phyloP scores from a whole-genome alignment of 1,140 invertebrate species.

The Steinernema khuongi region DNA sequence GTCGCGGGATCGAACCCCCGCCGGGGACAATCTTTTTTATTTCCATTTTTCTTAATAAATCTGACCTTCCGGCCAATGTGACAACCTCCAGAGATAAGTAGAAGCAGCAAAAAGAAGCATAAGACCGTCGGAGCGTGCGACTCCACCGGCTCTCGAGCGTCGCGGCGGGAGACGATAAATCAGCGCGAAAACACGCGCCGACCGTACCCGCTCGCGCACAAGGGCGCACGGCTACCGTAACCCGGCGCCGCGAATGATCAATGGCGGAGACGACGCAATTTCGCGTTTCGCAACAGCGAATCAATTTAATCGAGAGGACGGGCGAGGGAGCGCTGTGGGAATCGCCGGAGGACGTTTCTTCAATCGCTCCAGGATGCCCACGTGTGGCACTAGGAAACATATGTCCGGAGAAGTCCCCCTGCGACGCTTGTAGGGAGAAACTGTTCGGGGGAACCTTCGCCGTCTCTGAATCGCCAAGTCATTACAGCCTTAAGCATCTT shows the following conservation, averaged over 20 bases:
- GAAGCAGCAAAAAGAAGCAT: background rate
- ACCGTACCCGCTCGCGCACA: constrained; percentile 1
- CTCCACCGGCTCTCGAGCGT: background rate
- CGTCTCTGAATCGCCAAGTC: too few species aligned
- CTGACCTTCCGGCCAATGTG: too few species aligned
- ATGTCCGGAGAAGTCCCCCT: too few species aligned
- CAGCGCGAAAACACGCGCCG: background rate
- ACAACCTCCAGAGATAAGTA: too few species aligned
- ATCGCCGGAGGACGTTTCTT: background rate
- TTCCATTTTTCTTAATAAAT: too few species aligned
- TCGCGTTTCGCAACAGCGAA: constrained; percentile 13
- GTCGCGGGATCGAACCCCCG: too few species aligned
- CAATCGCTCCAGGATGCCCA: too few species aligned
- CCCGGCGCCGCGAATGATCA: background rate
- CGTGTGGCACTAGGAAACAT: too few species aligned
- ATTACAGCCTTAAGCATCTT: too few species aligned
- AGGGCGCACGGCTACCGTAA: background rate
- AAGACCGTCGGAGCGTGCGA: background rate
- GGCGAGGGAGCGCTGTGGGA: background rate
- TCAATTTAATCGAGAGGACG: background rate
- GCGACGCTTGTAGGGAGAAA: too few species aligned
- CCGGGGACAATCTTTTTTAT: too few species aligned
- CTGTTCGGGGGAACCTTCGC: too few species aligned
- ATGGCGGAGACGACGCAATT: background rate
- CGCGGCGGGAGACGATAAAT: background rate